Evolutionary conservation across 2,888 invertebrate genomes (phyloP), one percentile per base, ranked within the genome.

Genomic region (Pachymerium ferrugineum): DNA sequence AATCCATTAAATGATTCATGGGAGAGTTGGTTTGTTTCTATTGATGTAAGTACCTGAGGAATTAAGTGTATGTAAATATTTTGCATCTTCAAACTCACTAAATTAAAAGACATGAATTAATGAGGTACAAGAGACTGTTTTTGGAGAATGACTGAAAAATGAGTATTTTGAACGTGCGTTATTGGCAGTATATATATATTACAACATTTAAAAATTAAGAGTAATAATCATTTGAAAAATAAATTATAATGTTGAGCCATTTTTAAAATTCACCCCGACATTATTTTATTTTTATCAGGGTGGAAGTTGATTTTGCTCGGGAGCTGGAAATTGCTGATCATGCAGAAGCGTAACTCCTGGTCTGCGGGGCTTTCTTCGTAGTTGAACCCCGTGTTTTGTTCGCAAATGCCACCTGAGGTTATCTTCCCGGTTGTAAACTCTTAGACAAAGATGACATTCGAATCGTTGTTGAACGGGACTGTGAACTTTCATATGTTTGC

Each of bases 401-500:
- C 75, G 62, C 22, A 47, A 38, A 68, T 75, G 74, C 54, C 75
- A 68, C n/a, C 75, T 29, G 12, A 71, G 68, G 38, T 73, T 75
- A 42, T 74, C 75, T 29, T 74, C 74, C 8, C 72, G 35, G 31
- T 67, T 75, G 47, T 74, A 75, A 12, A 74, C 74, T 5, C 69
- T 30, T 6, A 70, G 22, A 71, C 75, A 75, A 10, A 73, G 16
- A 30, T 29, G 33, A 47, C 75, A 75, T 42, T 70, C 38, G 30
- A 73, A 75, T 19, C 67, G 42, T 33, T 47, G 35, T 16, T 54
- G 75, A 16, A 68, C 31, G 29, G 67, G 70, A 38, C 74, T 74
- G 74, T 75, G 72, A 14, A 75, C 67, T 16, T 31, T 73, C 75
- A 75, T 75, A 38, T 75, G 75, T 71, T 75, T 75, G 19, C 62